These are phyloP conservation scores for Ephydatia muelleri DNA, from an alignment of 37 sponge, comb jelly and placozoan species.

Conservation along the genomic window DNA sequence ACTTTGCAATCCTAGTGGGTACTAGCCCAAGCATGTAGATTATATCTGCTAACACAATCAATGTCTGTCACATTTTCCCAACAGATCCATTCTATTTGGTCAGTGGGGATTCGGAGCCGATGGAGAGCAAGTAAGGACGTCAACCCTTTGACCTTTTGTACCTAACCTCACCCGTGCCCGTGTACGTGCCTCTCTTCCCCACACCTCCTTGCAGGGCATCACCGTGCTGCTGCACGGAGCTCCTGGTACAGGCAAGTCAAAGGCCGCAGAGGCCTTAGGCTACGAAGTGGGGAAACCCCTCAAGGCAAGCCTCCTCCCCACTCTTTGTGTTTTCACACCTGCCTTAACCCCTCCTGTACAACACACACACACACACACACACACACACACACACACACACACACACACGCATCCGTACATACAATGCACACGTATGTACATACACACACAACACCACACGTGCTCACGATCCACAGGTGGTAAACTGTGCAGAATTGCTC, in stretches of 20 bases:
- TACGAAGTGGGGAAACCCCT: conserved; percentile 90
- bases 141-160: too few species aligned
- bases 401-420: background rate
- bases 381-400: too few species aligned
- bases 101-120: conserved; percentile 84
- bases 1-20: too few species aligned
- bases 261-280: conserved; percentile 84
- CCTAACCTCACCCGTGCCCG: background rate
- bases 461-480: conserved; percentile 38
- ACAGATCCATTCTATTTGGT: conserved; percentile 81
- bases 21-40: too few species aligned
- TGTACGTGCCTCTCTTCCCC: background rate
- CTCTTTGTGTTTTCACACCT: background rate
- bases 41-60: too few species aligned
- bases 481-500: conserved; percentile 87
- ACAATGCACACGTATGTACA: background rate
- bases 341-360: background rate
- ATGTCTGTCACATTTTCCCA: too few species aligned
- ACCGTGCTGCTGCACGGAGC: conserved; percentile 79
- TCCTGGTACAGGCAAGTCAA: conserved; percentile 84
- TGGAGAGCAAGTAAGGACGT: conserved; percentile 30
- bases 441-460: background rate
- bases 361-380: too few species aligned
- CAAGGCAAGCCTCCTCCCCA: conserved; percentile 40
- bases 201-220: conserved; percentile 38